Base-by-base conservation (phyloP, 2,113 vertebrate genomes). In the Terrapene triunguis region DNA sequence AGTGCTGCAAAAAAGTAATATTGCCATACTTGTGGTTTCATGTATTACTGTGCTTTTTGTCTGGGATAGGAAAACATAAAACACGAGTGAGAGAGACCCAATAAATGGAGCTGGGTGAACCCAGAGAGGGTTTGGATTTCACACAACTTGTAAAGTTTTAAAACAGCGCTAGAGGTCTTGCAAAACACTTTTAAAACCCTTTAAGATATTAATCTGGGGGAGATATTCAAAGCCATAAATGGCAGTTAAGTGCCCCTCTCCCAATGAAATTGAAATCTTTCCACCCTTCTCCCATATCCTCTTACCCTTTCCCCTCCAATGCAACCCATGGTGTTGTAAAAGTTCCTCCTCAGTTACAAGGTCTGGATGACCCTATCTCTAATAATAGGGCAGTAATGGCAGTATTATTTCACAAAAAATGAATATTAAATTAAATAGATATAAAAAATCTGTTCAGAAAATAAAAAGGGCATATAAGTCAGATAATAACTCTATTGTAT, bases 11-110 rank as follows among this genome's bases (percentile, higher is more conserved):
- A 55, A 57, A 48, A 94, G 80, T 88, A 86, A 44, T 16, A 78
- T 78, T 42, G 38, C 42, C 57, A 44, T 76, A 93, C 89, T 16
- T 94, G 35, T 82, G 27, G 17, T 87, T 88, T 80, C 6, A 3
- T 53, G 17, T 7, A 84, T 82, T 59, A 54, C 21, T 85, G 35
- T 38, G 87, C 6, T 12, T 69, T 94, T 88, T 81, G 5, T 65
- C 42, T 65, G 27, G 14, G 59, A 62, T 55, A 90, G 85, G 50
- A 50, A 95, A 96, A 80, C 78, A 21, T 80, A 90, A 93, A 95
- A 13, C 50, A 74, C 6, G 65, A 65, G 12, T 85, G 78, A 94
- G 47, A 51, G 65, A 54, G 3, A 1, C 4, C n/a, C 50, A 16
- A 2, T 57, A 47, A 83, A 10, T 65, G 24, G n/a, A 47, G n/a